Evolutionary conservation across 2,113 vertebrate genomes (phyloP).

Genomic region (Hylia prasina): DNA sequence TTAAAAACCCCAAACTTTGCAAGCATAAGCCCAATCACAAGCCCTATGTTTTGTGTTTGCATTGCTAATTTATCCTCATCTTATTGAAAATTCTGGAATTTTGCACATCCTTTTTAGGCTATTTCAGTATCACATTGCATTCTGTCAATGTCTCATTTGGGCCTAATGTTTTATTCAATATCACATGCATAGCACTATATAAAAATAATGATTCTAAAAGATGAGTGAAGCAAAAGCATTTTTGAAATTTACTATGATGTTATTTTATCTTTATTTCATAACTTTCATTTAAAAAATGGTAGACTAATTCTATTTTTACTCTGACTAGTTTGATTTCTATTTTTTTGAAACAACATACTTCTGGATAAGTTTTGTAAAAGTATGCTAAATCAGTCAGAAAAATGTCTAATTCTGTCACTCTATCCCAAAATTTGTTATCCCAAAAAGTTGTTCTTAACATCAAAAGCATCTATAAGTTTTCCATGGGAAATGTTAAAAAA

Average conservation of each 20-base stretch:
- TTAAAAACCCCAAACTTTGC: background rate
- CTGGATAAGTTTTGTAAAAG: background rate
- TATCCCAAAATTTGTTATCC: background rate
- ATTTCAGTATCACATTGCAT: slow-evolving; percentile 7
- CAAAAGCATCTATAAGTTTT: background rate
- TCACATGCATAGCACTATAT: background rate
- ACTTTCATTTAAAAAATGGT: background rate
- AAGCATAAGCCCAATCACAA: background rate
- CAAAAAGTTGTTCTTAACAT: background rate
- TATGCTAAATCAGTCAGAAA: background rate
- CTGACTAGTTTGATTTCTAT: background rate
- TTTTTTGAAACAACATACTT: background rate
- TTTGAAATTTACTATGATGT: background rate
- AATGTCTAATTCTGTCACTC: background rate
- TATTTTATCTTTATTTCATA: slow-evolving; percentile 1
- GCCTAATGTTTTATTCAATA: slow-evolving; percentile 53
- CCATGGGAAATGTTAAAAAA: background rate
- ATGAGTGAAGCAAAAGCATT: background rate
- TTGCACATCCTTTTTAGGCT: slow-evolving; percentile 2
- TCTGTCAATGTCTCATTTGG: slow-evolving; percentile 36
- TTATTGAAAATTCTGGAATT: slow-evolving; percentile 20
- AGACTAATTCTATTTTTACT: background rate
- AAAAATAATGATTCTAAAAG: slow-evolving; percentile 2
- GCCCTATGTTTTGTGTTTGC: background rate
- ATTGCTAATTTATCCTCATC: slow-evolving; percentile 7